These are phyloP conservation scores for Cloeon dipterum DNA, from an alignment of 2,888 invertebrate genomes.

Conservation along the genomic window DNA sequence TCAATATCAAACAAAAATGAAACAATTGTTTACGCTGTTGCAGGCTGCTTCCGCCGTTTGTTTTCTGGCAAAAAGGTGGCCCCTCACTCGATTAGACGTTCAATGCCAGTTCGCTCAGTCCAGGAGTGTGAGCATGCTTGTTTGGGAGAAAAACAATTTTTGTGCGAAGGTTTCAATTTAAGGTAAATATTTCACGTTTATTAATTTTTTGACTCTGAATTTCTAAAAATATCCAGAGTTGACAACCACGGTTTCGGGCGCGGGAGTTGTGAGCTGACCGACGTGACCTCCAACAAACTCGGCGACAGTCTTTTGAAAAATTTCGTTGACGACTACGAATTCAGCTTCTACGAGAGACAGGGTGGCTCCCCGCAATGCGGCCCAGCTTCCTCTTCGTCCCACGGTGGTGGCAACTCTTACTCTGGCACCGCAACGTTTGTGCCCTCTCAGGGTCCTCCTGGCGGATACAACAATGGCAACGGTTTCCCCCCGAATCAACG, in stretches of 20 bases:
- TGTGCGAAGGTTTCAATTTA: constrained; percentile 67
- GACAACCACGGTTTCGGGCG: constrained; percentile 44
- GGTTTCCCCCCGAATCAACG: too few relatives aligned
- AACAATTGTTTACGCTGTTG: constrained; percentile 8
- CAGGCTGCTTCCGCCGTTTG: constrained; percentile 59
- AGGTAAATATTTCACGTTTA: too few relatives aligned
- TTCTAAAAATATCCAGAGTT: constrained; percentile 18
- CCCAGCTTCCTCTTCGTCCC: too few relatives aligned
- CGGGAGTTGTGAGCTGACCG: constrained; percentile 55
- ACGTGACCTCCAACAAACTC: constrained; percentile 42
- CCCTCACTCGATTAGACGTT: constrained; percentile 40
- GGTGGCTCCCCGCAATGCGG: too few relatives aligned
- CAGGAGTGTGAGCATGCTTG: constrained; percentile 58
- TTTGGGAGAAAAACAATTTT: constrained; percentile 45
- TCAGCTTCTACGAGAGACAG: constrained; percentile 59
- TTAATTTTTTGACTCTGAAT: too few relatives aligned
- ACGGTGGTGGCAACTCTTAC: too few relatives aligned
- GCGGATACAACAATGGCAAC: too few relatives aligned
- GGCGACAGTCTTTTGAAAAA: constrained; percentile 40
- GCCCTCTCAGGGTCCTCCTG: too few relatives aligned
- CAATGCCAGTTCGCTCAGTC: constrained; percentile 42
- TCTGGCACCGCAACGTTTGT: too few relatives aligned
- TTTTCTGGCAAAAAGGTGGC: constrained; percentile 48
- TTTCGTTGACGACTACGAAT: constrained; percentile 41
- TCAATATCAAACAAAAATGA: too few relatives aligned